Evolutionary conservation across 2,797 vertebrate genomes (phyloP), one percentile per base, ranked within the genome.

Genomic region (Schizopygopsis malacanthus): DNA sequence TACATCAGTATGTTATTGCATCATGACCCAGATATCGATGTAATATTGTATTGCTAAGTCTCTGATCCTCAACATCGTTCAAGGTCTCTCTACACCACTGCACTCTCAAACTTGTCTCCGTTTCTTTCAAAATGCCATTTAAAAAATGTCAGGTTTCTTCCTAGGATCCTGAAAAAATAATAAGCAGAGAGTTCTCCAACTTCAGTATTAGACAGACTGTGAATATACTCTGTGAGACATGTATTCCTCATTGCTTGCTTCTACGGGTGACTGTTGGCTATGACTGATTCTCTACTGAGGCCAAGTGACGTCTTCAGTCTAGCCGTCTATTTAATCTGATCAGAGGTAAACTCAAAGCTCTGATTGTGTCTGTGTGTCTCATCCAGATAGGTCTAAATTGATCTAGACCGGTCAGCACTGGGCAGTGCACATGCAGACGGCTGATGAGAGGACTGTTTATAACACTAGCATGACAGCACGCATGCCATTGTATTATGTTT

Each of bases 241-340:
- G 6, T 33, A 75, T 18, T 41, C 22, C 10, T 71, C 63, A 76
- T 63, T 22, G 18, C n/a, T 73, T 59, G 41, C 41, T 39, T 37
- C 18, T 22, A 4, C 12, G 6, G 11, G 56, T 65, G 25, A 47
- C 3, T 18, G 63, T 63, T 69, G 56, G 28, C 54, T 16, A n/a
- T 67, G 10, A 18, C 25, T 50, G 39, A 65, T 63, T 63, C 28
- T 39, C 54, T 72, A 28, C 67, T 72, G 37, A 72, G 41, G 43
- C 47, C 78, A 84, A 70, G 50, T 87, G 59, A 80, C 65, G 15
- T 82, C 59, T 73, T 73, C 59, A 61, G 71, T 72, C 79, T 91
- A 47, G n/a, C 79, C 79, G 25, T 79, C 47, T 28, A 37, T 81
- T 82, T 89, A 88, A 88, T 80, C 76, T 85, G 77, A 88, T 90